Conservation (phyloP, 2,888 invertebrate genomes). For the Drosophila conformis region DNA sequence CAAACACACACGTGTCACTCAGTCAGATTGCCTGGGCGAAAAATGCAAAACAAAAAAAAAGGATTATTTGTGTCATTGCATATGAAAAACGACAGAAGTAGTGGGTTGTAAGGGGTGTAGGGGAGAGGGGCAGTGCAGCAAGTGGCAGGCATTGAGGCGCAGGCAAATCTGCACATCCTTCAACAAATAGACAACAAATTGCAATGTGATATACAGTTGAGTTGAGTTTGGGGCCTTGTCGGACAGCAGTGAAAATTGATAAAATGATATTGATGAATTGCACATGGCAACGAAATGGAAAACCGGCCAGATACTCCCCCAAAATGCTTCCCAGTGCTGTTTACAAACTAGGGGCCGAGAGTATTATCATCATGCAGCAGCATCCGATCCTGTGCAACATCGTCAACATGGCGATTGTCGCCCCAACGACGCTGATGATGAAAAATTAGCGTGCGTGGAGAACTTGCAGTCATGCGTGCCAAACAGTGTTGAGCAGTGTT, state of each 20-base stretch:
- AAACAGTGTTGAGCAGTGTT: constrained; percentile 17
- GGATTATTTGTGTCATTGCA: constrained; percentile 54
- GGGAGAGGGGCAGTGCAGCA: neutral
- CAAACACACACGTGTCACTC: constrained; percentile 38
- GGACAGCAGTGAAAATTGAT: constrained; percentile 82
- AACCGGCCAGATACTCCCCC: constrained; percentile 16
- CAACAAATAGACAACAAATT: constrained; percentile 80
- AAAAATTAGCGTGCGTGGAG: constrained; percentile 72
- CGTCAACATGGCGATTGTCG: constrained; percentile 63
- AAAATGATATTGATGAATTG: constrained; percentile 84
- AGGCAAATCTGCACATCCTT: constrained; percentile 77
- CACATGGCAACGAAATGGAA: constrained; percentile 69
- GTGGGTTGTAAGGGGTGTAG: neutral
- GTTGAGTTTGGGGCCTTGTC: constrained; percentile 54
- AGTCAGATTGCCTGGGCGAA: constrained; percentile 18
- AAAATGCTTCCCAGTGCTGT: neutral
- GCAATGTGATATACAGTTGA: constrained; percentile 78
- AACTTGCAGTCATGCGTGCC: constrained; percentile 58
- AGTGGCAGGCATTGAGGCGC: constrained; percentile 28
- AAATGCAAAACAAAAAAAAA: constrained; percentile 11
- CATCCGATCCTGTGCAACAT: constrained; percentile 55
- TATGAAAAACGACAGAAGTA: constrained; percentile 64
- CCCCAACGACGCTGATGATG: constrained; percentile 71
- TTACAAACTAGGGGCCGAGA: constrained; percentile 23
- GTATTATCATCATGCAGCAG: constrained; percentile 34